phyloP scores from a whole-genome alignment of 2,888 invertebrate genomes.

The Drosophila cracens region DNA sequence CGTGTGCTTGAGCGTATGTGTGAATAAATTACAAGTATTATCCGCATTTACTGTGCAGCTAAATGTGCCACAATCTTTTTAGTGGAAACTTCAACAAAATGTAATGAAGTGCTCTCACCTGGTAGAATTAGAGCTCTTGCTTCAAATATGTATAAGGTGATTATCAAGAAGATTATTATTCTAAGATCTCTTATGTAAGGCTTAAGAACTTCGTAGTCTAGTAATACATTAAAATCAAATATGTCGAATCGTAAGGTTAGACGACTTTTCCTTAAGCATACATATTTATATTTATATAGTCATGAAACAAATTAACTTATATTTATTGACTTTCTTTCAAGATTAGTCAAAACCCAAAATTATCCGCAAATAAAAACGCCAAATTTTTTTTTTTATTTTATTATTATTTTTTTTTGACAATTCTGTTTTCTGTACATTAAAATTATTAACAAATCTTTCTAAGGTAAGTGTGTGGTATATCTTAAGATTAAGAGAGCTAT shows the following conservation, averaged over 20 bases:
- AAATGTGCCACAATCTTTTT: background rate
- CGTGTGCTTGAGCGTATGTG: slow-evolving; percentile 11
- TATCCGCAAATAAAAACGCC: background rate
- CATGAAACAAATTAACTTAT: background rate
- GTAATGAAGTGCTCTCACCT: background rate
- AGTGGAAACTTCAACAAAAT: background rate
- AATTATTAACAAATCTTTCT: background rate
- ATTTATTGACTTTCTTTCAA: background rate
- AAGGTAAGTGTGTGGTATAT: background rate
- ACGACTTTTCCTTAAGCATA: background rate
- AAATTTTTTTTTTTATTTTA: background rate
- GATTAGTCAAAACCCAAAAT: background rate
- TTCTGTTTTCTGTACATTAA: background rate
- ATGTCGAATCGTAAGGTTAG: background rate
- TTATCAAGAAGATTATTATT: background rate
- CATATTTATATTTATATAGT: background rate
- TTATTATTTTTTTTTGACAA: background rate
- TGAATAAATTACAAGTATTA: slow-evolving; percentile 62
- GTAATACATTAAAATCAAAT: background rate
- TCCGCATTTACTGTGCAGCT: background rate
- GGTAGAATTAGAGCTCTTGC: background rate
- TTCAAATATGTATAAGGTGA: background rate
- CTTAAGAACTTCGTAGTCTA: background rate
- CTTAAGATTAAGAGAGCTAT: background rate
- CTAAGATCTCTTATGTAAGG: background rate